Evolutionary conservation across 2,797 vertebrate species (phyloP).

Genomic region (Phoebastria nigripes): DNA sequence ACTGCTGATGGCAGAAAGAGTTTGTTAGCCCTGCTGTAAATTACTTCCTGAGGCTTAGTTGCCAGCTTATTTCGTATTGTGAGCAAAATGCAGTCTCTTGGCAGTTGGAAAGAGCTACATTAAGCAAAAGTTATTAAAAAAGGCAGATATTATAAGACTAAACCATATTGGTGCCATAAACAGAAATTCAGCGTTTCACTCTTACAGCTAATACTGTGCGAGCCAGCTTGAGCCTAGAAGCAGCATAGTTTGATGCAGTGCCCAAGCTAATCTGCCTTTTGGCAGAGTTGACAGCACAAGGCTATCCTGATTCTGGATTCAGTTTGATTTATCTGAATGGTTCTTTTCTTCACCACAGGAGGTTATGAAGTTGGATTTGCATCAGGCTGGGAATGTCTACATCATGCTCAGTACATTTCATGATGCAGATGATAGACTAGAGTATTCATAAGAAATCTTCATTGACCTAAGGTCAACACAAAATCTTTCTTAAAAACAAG

Average conservation of each 20-base stretch:
- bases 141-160: constrained; percentile 13
- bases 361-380: background rate
- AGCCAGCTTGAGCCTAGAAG: background rate
- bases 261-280: constrained; percentile 17
- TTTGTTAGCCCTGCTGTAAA: constrained; percentile 41
- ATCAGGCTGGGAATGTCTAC: background rate
- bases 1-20: constrained; percentile 46
- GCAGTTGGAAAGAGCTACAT: constrained; percentile 9
- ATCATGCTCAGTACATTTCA: background rate
- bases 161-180: constrained; percentile 16
- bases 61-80: background rate
- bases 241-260: background rate
- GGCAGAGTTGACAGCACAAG: background rate
- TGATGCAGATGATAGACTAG: background rate
- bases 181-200: constrained; percentile 6
- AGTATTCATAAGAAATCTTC: background rate
- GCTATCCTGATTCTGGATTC: background rate
- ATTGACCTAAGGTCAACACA: background rate
- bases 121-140: constrained; percentile 49
- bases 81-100: constrained; percentile 30
- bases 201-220: background rate
- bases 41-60: constrained; percentile 35
- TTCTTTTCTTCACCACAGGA: constrained; percentile 3
- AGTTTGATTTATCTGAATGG: background rate
- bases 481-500: background rate